These are phyloP conservation scores for Rhyacophila evoluta DNA, from an alignment of 2,888 invertebrate species.

Conservation along the genomic window DNA sequence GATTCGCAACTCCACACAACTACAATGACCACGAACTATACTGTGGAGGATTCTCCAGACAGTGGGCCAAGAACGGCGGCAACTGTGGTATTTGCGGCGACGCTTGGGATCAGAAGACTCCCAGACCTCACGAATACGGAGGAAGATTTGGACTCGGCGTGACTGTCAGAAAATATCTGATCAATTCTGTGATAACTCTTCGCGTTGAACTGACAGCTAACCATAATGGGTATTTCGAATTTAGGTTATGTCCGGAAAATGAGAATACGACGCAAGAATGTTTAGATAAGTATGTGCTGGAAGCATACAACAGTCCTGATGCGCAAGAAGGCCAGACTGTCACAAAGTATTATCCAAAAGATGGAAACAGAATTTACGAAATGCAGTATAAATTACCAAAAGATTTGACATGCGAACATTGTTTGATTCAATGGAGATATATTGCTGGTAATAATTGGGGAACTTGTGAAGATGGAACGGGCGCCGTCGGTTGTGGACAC, in stretches of 20 bases:
- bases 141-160: conserved; percentile 86
- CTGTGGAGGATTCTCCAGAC: conserved; percentile 88
- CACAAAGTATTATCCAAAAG: conserved; percentile 78
- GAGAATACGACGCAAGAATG: conserved; percentile 80
- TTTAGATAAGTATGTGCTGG: conserved; percentile 78
- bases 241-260: conserved; percentile 82
- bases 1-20: conserved; percentile 88
- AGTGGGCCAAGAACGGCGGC: conserved; percentile 84
- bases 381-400: conserved; percentile 75
- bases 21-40: conserved; percentile 91
- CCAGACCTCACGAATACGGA: conserved; percentile 85
- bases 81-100: conserved; percentile 92
- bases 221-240: conserved; percentile 89
- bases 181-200: conserved; percentile 76
- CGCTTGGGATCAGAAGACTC: conserved; percentile 79
- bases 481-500: conserved; percentile 87
- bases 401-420: conserved; percentile 81
- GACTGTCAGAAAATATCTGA: conserved; percentile 82
- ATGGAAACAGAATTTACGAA: conserved; percentile 84
- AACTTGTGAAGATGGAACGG: conserved; percentile 77
- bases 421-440: conserved; percentile 91
- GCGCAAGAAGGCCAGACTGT: conserved; percentile 65
- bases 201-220: conserved; percentile 89
- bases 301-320: conserved; percentile 65
- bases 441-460: conserved; percentile 91